phyloP scores from a whole-genome alignment of 2,888 invertebrate species.

The Lasioglossum pauxillum region DNA sequence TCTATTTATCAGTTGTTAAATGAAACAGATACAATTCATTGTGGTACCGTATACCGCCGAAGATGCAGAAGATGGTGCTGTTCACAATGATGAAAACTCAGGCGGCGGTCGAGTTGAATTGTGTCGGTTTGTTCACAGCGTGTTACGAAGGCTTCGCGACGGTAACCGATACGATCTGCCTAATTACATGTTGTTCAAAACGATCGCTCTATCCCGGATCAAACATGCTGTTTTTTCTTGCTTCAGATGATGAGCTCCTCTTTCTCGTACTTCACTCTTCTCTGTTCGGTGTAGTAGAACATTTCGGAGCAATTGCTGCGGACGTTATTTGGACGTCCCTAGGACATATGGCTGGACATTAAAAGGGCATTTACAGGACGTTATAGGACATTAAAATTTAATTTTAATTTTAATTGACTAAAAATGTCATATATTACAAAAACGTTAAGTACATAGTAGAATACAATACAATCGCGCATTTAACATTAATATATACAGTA shows the following conservation, averaged over 20 bases:
- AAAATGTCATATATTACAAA: no score
- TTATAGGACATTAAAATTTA: no score
- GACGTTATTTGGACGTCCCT: no score
- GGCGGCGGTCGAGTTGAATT: neutral
- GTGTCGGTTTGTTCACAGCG: neutral
- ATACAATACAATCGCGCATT: no score
- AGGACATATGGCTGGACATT: no score
- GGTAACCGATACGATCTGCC: neutral
- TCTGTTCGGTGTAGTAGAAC: neutral
- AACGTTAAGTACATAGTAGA: no score
- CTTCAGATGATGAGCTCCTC: constrained; percentile 1
- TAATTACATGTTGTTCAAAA: neutral
- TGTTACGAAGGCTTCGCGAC: neutral
- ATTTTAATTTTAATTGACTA: no score
- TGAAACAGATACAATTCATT: neutral
- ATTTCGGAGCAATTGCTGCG: no score
- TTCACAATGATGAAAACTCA: neutral
- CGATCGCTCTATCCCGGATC: neutral
- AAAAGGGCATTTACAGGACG: no score
- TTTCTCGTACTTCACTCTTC: neutral
- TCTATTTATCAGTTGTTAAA: neutral
- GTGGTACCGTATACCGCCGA: neutral
- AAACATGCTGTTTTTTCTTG: neutral
- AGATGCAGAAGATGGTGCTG: neutral
- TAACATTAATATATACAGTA: no score